These are phyloP conservation scores for Pegea sp. DNA, from an alignment of 23 tunicate species.

Conservation along the genomic window DNA sequence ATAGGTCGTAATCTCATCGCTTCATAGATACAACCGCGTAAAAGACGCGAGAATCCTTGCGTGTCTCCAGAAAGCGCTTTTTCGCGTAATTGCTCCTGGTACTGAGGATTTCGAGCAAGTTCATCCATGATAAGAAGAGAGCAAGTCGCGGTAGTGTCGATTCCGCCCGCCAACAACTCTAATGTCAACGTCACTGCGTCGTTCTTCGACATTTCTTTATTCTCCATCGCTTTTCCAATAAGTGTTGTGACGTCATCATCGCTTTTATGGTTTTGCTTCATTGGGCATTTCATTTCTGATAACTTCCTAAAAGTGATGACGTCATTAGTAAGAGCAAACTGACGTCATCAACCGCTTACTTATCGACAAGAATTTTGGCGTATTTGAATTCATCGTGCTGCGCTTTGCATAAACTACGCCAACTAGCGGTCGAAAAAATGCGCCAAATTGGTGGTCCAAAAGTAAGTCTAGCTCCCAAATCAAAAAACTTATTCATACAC, in stretches of 20 bases:
- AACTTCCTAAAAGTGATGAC: too few relatives aligned
- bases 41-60: slow-evolving; percentile 27
- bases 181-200: slow-evolving; percentile 64
- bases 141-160: slow-evolving; percentile 71
- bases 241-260: too few relatives aligned
- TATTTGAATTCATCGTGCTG: slow-evolving; percentile 76
- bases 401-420: slow-evolving; percentile 59
- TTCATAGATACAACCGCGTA: slow-evolving; percentile 60
- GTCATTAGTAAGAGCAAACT: too few relatives aligned
- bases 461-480: slow-evolving; percentile 80
- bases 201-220: slow-evolving; percentile 16
- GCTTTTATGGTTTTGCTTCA: too few relatives aligned
- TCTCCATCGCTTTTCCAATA: too few relatives aligned
- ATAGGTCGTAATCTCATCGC: slow-evolving; percentile 68
- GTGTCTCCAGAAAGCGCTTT: slow-evolving; percentile 1
- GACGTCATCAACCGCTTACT: slow-evolving; percentile 15
- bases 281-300: too few relatives aligned
- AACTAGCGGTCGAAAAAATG: slow-evolving; percentile 47
- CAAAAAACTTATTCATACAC: slow-evolving; percentile 85
- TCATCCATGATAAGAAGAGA: slow-evolving; percentile 59
- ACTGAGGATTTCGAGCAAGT: slow-evolving; percentile 26
- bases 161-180: slow-evolving; percentile 82
- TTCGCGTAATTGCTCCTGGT: slow-evolving; percentile 43
- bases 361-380: slow-evolving; percentile 68
- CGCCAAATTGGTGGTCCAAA: slow-evolving; percentile 78